Conservation (phyloP, 2,113 vertebrate species). For the Dasypus novemcinctus region DNA sequence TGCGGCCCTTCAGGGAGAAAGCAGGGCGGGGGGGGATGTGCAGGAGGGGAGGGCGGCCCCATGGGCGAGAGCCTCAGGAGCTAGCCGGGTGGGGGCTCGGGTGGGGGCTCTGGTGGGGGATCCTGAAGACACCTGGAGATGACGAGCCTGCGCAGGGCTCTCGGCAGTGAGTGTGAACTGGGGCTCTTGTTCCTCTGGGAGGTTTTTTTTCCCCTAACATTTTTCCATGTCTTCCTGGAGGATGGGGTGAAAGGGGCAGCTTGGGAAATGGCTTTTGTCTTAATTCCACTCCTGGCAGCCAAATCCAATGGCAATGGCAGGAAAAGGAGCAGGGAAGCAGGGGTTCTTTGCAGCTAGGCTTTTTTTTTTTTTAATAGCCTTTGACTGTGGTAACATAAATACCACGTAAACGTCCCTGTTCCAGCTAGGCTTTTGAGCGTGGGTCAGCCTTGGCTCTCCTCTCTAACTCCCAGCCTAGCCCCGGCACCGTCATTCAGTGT, state of each 20-base stretch:
- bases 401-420: too few species aligned
- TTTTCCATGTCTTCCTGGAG: neutral
- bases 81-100: too few species aligned
- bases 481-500: neutral
- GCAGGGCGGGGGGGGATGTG: too few species aligned
- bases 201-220: neutral
- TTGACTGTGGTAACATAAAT: too few species aligned
- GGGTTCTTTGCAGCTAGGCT: neutral
- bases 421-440: neutral
- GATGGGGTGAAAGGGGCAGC: neutral
- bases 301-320: neutral
- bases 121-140: accelerated
- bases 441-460: neutral
- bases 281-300: neutral
- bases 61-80: neutral
- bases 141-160: accelerated
- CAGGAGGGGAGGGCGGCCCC: accelerated
- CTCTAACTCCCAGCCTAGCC: neutral
- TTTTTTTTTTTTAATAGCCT: neutral
- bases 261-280: neutral
- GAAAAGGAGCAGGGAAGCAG: neutral
- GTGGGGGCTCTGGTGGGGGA: neutral
- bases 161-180: accelerated
- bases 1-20: neutral
- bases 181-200: neutral